Evolutionary conservation across 2,888 invertebrate species (phyloP).

Genomic region (Elegia similella): DNA sequence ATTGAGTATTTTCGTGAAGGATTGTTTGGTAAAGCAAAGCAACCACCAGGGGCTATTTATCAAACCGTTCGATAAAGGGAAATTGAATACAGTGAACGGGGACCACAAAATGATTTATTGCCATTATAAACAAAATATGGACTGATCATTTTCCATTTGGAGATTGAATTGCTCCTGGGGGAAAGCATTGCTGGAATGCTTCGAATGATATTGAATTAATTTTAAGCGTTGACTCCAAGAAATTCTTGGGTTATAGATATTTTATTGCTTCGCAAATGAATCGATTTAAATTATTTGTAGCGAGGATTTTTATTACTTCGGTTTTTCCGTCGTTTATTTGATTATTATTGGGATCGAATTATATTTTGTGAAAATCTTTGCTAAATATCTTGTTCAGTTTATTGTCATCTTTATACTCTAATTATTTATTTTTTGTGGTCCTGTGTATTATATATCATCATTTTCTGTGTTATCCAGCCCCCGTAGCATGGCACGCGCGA

Average conservation of each 20-base stretch:
- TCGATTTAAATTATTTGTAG: neutral
- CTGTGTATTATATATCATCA: too few species aligned
- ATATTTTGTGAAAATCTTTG: too few species aligned
- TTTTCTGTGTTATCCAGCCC: too few species aligned
- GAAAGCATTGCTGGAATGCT: slow-evolving; percentile 44
- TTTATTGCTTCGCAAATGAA: slow-evolving; percentile 6
- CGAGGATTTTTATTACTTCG: neutral
- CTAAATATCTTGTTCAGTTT: too few species aligned
- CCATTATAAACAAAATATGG: slow-evolving; percentile 75
- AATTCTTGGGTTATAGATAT: slow-evolving; percentile 8
- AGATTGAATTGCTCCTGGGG: slow-evolving; percentile 65
- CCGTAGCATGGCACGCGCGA: too few species aligned
- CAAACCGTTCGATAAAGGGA: slow-evolving; percentile 76
- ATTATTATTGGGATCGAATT: neutral
- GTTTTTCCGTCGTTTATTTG: neutral
- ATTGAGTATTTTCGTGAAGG: slow-evolving; percentile 53
- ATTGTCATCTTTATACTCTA: too few species aligned
- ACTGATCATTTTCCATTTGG: slow-evolving; percentile 74
- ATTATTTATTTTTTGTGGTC: too few species aligned
- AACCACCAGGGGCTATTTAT: slow-evolving; percentile 72
- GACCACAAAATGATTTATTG: slow-evolving; percentile 75
- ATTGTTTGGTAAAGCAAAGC: slow-evolving; percentile 61
- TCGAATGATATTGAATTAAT: slow-evolving; percentile 42
- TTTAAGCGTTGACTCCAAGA: slow-evolving; percentile 27
- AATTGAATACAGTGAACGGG: slow-evolving; percentile 77